Percentiles rank a stretch among this genome's conserved stretches.
Evolutionary conservation across 2,797 vertebrate genomes (phyloP).

Genomic region (Syncerus caffer): DNA sequence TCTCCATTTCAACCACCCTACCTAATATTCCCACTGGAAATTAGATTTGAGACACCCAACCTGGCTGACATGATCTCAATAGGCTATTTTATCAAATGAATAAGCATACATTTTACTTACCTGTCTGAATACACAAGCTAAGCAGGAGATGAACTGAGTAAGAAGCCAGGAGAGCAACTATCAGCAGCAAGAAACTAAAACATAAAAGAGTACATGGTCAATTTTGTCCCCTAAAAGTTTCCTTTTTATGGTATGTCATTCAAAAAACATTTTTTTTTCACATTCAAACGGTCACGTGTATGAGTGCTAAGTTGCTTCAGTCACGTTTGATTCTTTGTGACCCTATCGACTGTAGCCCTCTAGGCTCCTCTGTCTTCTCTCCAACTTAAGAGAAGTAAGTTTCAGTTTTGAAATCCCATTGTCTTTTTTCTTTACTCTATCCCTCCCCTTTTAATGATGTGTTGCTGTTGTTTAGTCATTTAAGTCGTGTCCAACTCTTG

Average conservation of each 20-base stretch:
- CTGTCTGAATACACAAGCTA: constrained; percentile 93
- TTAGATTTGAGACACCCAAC: background rate
- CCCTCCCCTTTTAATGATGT: background rate
- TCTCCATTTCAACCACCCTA: background rate
- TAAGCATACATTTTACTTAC: constrained; percentile 81
- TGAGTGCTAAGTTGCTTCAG: background rate
- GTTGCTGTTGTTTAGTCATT: background rate
- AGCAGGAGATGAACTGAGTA: constrained; percentile 95
- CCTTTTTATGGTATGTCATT: background rate
- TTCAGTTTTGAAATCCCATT: background rate
- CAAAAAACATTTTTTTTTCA: background rate
- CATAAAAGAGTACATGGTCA: constrained; percentile 60
- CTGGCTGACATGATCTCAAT: background rate
- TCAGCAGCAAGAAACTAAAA: constrained; percentile 89
- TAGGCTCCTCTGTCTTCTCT: background rate
- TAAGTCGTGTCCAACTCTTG: background rate
- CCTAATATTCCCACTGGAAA: background rate
- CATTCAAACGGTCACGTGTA: background rate
- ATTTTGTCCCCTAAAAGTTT: background rate
- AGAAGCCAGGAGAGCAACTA: constrained; percentile 89
- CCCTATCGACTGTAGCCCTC: background rate
- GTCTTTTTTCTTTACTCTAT: background rate
- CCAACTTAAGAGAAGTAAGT: background rate
- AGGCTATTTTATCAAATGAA: background rate
- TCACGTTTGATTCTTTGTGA: background rate